phyloP scores from a whole-genome alignment of 2,888 invertebrate genomes.

The Vanessa cardui region DNA sequence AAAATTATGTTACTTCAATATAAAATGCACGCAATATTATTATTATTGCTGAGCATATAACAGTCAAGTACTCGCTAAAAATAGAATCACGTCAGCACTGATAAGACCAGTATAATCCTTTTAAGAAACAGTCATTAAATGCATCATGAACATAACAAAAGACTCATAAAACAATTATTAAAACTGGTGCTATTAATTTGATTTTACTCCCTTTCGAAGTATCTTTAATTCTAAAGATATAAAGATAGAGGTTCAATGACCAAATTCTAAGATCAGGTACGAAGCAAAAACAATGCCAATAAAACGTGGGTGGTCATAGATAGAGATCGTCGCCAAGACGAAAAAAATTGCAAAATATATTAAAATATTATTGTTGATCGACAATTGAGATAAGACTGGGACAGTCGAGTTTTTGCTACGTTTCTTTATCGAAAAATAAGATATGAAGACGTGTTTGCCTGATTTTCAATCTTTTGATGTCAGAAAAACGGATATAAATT shows the following conservation, averaged over 20 bases:
- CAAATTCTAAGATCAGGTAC: conserved; percentile 64
- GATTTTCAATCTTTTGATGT: conserved; percentile 2
- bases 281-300: conserved; percentile 51
- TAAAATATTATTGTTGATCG: conserved; percentile 27
- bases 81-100: conserved; percentile 57
- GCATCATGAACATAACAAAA: conserved; percentile 51
- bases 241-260: conserved; percentile 60
- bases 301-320: conserved; percentile 37
- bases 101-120: conserved; percentile 55
- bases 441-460: not conserved
- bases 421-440: not conserved
- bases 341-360: conserved; percentile 32
- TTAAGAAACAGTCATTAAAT: conserved; percentile 52
- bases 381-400: conserved; percentile 24
- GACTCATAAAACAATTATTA: not conserved
- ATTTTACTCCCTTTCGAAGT: conserved; percentile 29
- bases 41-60: not conserved
- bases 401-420: conserved; percentile 8
- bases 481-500: not conserved
- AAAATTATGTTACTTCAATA: not conserved
- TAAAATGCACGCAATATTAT: not conserved
- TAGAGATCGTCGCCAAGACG: conserved; percentile 32
- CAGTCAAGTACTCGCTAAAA: conserved; percentile 42
- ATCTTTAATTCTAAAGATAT: conserved; percentile 5
- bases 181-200: not conserved